Base-by-base conservation (phyloP, 2,888 invertebrate genomes). In the Protula sp. region DNA sequence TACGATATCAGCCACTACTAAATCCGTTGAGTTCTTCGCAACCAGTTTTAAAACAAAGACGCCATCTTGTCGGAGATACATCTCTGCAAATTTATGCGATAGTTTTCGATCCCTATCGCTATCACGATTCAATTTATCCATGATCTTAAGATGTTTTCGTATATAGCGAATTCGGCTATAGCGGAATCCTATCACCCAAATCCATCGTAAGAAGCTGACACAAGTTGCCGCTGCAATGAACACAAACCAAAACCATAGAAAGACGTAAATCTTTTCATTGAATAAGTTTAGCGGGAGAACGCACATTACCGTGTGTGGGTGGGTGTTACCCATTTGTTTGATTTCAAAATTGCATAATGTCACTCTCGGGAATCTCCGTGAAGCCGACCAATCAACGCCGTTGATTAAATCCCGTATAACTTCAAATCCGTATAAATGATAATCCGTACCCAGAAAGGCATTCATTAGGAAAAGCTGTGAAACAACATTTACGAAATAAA, bases 161-260 rank as follows among this genome's bases (percentile, higher is more conserved):
- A 83, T 78, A 65, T 82, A 81, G 54, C 82, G 73, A 55, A 77
- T 73, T 57, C 79, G 66, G 55, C 75, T 75, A 51, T 77, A 73
- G 53, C 77, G 77, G 71, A 79, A 78, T n/a, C 76, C 71, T 63
- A 78, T 76, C 58, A 75, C 70, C 76, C 77, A 78, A 26, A 79
- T 66, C 83, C 83, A 83, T 61, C 81, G 76, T 57, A 82, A 64
- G 59, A 83, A 77, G 68, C 79, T 81, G 65, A 76, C 70, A 53
- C 76, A 67, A 61, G 82, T 83, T 58, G 80, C 73, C n/a, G 79
- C 67, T 48, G 79, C 77, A 19, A 83, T 81, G 48, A 83, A 75
- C 29, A 83, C 75, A 57, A 83, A 74, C 83, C 83, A 84, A 74
- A 83, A 84, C 83, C 83, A 83, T 52, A 83, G 74, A 73, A 84